Conservation (phyloP, 2,113 vertebrate species). For the Callionymus lyra region DNA sequence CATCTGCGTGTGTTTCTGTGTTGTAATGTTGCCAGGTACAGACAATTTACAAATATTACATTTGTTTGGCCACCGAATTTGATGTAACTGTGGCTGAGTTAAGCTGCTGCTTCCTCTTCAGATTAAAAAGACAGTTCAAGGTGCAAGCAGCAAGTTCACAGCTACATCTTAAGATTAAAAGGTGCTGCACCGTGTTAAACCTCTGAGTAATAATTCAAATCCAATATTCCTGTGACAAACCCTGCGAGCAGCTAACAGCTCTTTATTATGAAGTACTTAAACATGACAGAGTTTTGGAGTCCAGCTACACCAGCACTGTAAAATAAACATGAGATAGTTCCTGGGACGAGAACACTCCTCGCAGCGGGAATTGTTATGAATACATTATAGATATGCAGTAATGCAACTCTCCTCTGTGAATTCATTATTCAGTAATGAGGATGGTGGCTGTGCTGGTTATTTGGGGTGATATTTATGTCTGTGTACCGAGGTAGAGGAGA, state of each 20-base stretch:
- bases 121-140: no score
- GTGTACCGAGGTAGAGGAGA: slow-evolving; percentile 1
- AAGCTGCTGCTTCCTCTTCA: no score
- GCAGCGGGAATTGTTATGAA: slow-evolving; percentile 25
- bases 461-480: slow-evolving; percentile 17
- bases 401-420: slow-evolving; percentile 25
- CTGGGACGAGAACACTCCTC: slow-evolving; percentile 9
- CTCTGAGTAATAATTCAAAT: no score
- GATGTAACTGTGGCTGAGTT: no score
- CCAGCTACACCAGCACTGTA: slow-evolving; percentile 17
- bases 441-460: slow-evolving; percentile 11
- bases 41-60: no score
- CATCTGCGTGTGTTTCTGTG: no score
- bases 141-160: no score
- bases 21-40: no score
- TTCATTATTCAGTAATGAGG: slow-evolving; percentile 34
- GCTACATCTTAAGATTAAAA: no score
- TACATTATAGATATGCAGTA: slow-evolving; percentile 32
- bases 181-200: no score
- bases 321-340: slow-evolving; percentile 16
- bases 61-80: no score
- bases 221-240: no score
- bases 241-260: slow-evolving; percentile 5
- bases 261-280: slow-evolving; percentile 19
- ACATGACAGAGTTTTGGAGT: slow-evolving; percentile 7